Evolutionary conservation across 1,140 invertebrate species (phyloP), one percentile per base, ranked within the genome.

Genomic region (Saccostrea echinata): DNA sequence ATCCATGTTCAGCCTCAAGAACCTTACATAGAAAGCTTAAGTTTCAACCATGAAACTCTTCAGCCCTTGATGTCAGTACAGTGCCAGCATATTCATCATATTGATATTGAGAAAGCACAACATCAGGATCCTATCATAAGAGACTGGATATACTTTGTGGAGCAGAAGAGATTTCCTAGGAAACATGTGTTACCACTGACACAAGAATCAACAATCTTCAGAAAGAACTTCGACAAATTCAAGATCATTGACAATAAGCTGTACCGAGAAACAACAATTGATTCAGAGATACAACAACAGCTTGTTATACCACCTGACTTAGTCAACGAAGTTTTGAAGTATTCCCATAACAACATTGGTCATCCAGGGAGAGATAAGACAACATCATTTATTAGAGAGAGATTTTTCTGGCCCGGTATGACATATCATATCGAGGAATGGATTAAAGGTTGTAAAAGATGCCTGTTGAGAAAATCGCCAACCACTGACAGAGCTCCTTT

Each of bases 401-500:
- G 89, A 43, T 88, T 86, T 33, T 90, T 57, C 30, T 90, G 89
- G 82, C 85, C 84, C 18, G 68, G 64, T 9, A 88, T 88, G n/a
- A 86, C 51, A 52, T 4, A 55, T 52, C 64, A 84, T 27, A 55
- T 86, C 4, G 84, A 88, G 33, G n/a, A 64, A 6, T 85, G 64
- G 84, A 81, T 85, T 27, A 87, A 87, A 57, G 21, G 55, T 8
- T 89, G 86, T 71, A 11, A n/a, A n/a, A n/a, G n/a, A n/a, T n/a
- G n/a, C n/a, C n/a, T n/a, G n/a, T n/a, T n/a, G n/a, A n/a, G n/a
- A n/a, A n/a, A n/a, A n/a, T n/a, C n/a, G n/a, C n/a, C n/a, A n/a
- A n/a, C n/a, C n/a, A n/a, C n/a, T n/a, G n/a, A n/a, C n/a, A n/a
- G n/a, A n/a, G n/a, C n/a, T n/a, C n/a, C n/a, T n/a, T n/a, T n/a